phyloP scores from a whole-genome alignment of 1,140 invertebrate genomes.

The Sitodiplosis mosellana region DNA sequence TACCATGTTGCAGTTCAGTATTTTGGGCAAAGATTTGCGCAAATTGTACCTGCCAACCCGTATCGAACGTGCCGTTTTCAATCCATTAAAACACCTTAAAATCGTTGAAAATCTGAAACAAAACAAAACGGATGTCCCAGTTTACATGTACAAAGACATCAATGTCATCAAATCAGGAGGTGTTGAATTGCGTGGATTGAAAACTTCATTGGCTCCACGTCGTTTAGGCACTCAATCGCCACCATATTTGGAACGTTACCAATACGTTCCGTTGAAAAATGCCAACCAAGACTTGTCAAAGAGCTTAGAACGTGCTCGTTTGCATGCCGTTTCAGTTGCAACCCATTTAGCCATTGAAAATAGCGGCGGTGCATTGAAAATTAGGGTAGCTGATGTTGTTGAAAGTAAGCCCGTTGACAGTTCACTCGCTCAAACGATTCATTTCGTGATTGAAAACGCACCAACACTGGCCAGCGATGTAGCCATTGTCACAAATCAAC shows the following conservation, averaged over 20 bases:
- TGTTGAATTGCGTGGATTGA: constrained; percentile 76
- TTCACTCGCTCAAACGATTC: constrained; percentile 33
- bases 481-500: constrained; percentile 28
- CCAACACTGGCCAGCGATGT: constrained; percentile 43
- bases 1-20: constrained; percentile 82
- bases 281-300: constrained; percentile 29
- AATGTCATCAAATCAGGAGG: constrained; percentile 67
- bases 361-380: constrained; percentile 39
- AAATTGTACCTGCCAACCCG: constrained; percentile 76
- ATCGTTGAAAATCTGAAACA: constrained; percentile 27
- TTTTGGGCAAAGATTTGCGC: constrained; percentile 53
- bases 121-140: constrained; percentile 26
- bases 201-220: constrained; percentile 72
- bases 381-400: constrained; percentile 64
- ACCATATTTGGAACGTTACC: constrained; percentile 66
- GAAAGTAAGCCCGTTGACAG: constrained; percentile 40
- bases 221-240: constrained; percentile 50
- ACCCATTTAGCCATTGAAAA: constrained; percentile 68
- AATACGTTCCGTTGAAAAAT: constrained; percentile 62
- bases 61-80: constrained; percentile 60
- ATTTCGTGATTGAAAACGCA: constrained; percentile 42
- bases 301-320: constrained; percentile 36
- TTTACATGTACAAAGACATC: constrained; percentile 58
- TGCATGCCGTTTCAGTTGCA: constrained; percentile 41
- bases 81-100: constrained; percentile 49